phyloP scores from a whole-genome alignment of 92 coral and sea anemone genomes.

The Ricordea florida region DNA sequence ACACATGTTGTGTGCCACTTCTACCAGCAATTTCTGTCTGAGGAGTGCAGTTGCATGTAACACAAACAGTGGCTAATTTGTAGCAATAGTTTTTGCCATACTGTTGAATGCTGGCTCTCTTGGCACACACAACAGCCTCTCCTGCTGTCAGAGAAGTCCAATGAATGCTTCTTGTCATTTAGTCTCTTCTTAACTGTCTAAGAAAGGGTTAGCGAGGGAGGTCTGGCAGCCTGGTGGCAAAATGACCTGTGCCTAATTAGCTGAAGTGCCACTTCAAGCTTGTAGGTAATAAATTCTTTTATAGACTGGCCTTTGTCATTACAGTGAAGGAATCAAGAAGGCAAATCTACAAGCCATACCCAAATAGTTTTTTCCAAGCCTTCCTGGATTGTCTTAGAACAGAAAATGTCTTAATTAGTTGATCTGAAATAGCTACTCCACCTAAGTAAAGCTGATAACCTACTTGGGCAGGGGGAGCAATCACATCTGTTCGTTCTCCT shows the following conservation, averaged over 20 bases:
- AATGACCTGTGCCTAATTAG: constrained; percentile 23
- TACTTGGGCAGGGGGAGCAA: constrained; percentile 31
- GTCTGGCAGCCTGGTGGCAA: constrained; percentile 18
- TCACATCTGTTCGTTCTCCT: no score
- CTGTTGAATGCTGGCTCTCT: not conserved
- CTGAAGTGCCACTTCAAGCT: constrained; percentile 14
- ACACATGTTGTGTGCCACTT: constrained; percentile 47
- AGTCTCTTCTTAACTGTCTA: not conserved
- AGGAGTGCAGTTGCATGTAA: not conserved
- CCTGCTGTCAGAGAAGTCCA: constrained; percentile 14
- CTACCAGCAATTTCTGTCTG: constrained; percentile 43
- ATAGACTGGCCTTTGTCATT: constrained; percentile 21
- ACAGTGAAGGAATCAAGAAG: constrained; percentile 38
- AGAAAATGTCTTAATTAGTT: constrained; percentile 31
- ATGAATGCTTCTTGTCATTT: not conserved
- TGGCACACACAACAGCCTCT: constrained; percentile 54
- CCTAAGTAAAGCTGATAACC: constrained; percentile 32
- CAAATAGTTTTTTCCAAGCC: constrained; percentile 49
- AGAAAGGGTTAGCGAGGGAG: not conserved
- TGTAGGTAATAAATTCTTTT: constrained; percentile 10
- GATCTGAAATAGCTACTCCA: constrained; percentile 36
- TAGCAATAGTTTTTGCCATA: constrained; percentile 4
- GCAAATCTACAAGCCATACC: constrained; percentile 41
- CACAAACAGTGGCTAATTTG: constrained; percentile 9
- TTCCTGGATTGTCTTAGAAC: constrained; percentile 34